Conservation (phyloP, 2,888 invertebrate species). For the Ophion obscuratus region DNA sequence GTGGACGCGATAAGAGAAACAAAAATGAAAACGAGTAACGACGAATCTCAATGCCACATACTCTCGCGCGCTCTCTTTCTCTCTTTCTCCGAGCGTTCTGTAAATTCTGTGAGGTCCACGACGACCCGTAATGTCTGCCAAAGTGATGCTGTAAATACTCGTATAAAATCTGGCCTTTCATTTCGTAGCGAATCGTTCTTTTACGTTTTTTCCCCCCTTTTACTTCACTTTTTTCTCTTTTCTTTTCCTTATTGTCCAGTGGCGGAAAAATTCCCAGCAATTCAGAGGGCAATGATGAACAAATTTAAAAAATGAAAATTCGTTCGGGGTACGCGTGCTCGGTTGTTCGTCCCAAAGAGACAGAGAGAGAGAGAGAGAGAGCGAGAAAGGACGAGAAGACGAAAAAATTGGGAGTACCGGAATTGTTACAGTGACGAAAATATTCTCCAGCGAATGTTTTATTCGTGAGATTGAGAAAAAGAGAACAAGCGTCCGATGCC, state of each 20-base stretch:
- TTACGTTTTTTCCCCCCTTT: conserved; percentile 52
- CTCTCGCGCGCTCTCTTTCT: conserved; percentile 13
- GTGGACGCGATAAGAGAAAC: conserved; percentile 24
- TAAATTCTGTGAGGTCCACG: conserved; percentile 73
- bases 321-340: conserved; percentile 17
- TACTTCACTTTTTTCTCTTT: background rate
- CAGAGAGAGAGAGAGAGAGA: conserved; percentile 12
- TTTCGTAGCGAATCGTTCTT: conserved; percentile 45
- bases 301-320: conserved; percentile 11
- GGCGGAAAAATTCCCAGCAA: conserved; percentile 28
- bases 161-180: conserved; percentile 78
- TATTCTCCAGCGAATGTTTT: conserved; percentile 40
- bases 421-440: conserved; percentile 47
- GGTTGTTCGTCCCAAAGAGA: conserved; percentile 21
- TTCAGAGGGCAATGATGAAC: conserved; percentile 4
- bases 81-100: conserved; percentile 67
- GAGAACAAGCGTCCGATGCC: conserved; percentile 34
- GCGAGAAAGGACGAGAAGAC: conserved; percentile 1
- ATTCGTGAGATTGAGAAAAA: conserved; percentile 39
- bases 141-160: conserved; percentile 76
- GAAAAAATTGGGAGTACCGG: conserved; percentile 31
- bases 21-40: conserved; percentile 43
- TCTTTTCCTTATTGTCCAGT: conserved; percentile 36
- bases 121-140: conserved; percentile 52
- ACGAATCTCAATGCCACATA: conserved; percentile 52